These are phyloP conservation scores for Opisthocomus hoazin DNA, from an alignment of 2,113 vertebrate genomes.

Conservation along the genomic window DNA sequence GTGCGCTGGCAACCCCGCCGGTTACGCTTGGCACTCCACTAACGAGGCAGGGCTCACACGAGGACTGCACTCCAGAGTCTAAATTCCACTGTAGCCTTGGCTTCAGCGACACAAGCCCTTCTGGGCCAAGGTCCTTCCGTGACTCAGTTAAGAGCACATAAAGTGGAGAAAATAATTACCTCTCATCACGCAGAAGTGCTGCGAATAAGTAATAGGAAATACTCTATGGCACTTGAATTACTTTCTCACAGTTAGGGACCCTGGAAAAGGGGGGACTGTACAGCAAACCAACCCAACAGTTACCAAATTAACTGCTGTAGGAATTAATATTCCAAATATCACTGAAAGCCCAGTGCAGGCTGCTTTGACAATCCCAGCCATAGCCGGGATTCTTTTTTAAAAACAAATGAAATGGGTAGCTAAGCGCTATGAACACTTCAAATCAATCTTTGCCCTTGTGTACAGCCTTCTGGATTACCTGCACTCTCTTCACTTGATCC, in stretches of 20 bases:
- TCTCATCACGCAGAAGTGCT: not conserved
- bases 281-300: not conserved
- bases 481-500: not conserved
- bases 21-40: not conserved
- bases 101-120: not conserved
- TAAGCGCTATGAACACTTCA: not conserved
- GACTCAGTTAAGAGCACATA: slow-evolving; percentile 5
- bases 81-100: slow-evolving; percentile 45
- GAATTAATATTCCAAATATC: slow-evolving; percentile 40
- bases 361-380: not conserved
- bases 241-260: not conserved
- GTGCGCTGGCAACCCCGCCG: not conserved
- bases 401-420: not conserved
- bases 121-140: slow-evolving; percentile 39
- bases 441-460: not conserved
- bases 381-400: not conserved
- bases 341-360: not conserved
- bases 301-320: not conserved
- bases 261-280: not conserved
- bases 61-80: slow-evolving; percentile 4
- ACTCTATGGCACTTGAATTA: fast-evolving
- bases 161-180: not conserved
- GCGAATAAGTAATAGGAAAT: not conserved
- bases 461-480: not conserved
- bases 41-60: not conserved